Conservation (phyloP, 1,140 invertebrate genomes). For the Antheraea pernyi region DNA sequence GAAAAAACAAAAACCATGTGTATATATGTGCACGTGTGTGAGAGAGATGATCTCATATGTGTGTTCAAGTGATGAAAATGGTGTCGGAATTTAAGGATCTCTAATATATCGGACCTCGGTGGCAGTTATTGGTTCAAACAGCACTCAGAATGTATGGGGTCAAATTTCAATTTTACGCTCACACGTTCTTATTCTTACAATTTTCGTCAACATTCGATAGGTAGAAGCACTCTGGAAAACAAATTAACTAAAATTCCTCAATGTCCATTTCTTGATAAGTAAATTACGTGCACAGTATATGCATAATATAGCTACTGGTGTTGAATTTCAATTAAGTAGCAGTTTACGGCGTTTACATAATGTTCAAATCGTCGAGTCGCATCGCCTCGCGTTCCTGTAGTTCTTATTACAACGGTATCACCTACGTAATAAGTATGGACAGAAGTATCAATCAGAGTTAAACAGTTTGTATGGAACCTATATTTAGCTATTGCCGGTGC, state of each 20-base stretch:
- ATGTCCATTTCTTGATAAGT: not conserved
- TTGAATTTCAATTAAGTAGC: conserved; percentile 3
- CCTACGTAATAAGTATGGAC: not conserved
- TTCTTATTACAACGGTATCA: not conserved
- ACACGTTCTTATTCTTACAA: too few species aligned
- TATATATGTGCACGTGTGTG: too few species aligned
- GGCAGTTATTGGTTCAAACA: too few species aligned
- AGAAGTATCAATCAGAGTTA: not conserved
- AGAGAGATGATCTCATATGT: too few species aligned
- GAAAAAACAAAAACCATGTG: too few species aligned
- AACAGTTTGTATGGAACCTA: not conserved
- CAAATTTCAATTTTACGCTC: too few species aligned
- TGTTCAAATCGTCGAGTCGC: not conserved
- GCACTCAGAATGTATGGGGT: too few species aligned
- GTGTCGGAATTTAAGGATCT: too few species aligned
- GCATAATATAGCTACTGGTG: not conserved
- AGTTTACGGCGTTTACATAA: not conserved
- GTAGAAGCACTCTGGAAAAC: not conserved
- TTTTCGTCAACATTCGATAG: too few species aligned
- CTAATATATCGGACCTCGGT: too few species aligned
- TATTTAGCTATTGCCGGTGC: not conserved
- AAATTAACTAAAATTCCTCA: conserved; percentile 1
- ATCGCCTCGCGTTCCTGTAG: not conserved
- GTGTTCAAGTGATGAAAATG: too few species aligned
- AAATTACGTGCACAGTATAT: not conserved